Conservation (phyloP, 2,797 vertebrate genomes). For the Gallinago solitaria region DNA sequence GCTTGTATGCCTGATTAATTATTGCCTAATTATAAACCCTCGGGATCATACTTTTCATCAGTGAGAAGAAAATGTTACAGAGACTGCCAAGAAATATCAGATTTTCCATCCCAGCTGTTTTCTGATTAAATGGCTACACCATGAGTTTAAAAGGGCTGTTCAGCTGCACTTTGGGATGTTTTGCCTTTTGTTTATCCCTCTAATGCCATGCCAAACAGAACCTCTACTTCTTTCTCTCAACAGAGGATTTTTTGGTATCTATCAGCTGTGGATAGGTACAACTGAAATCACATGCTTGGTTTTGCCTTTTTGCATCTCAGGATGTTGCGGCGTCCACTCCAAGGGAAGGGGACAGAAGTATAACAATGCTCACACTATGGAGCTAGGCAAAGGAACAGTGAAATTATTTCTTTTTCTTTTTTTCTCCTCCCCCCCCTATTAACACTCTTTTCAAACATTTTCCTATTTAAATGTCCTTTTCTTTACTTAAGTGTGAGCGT, state of each 20-base stretch:
- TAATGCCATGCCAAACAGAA: background rate
- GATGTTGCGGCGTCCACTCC: background rate
- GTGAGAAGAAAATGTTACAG: constrained; percentile 1
- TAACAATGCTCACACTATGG: background rate
- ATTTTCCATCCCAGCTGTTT: constrained; percentile 66
- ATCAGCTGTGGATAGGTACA: background rate
- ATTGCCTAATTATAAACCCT: constrained; percentile 57
- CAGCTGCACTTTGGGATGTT: constrained; percentile 40
- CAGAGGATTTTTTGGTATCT: background rate
- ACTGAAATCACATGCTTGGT: background rate
- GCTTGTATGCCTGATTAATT: constrained; percentile 49
- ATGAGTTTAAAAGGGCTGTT: background rate
- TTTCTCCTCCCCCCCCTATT: no score
- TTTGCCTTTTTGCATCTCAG: background rate
- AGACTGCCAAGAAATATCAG: constrained; percentile 53
- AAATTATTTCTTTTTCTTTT: background rate
- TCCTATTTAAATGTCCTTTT: no score
- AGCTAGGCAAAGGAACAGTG: background rate
- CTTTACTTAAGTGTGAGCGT: no score
- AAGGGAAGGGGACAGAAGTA: background rate
- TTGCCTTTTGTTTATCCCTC: constrained; percentile 37
- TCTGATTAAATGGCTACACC: constrained; percentile 50
- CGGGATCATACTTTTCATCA: constrained; percentile 26
- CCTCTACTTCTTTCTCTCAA: background rate
- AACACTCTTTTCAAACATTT: no score